A percentile compares a stretch with the other conserved stretches of the same genome.
These are phyloP conservation scores for Ammospiza caudacuta DNA, from an alignment of 2,113 vertebrate species.

Conservation along the genomic window DNA sequence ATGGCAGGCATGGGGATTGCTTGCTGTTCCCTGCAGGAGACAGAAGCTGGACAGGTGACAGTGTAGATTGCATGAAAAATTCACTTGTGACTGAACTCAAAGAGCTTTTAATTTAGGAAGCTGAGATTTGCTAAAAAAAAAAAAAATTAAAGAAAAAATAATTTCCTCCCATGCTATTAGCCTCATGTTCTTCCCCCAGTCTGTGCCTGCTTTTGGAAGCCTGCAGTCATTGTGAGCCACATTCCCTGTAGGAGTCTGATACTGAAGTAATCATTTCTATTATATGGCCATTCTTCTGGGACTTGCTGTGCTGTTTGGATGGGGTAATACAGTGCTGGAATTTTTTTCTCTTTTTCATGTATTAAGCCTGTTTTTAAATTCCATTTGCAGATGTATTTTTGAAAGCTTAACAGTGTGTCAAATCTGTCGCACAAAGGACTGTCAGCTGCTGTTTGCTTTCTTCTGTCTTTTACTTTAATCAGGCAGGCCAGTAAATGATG, in stretches of 20 bases:
- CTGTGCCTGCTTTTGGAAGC: neutral
- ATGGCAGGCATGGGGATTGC: neutral
- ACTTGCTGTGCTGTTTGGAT: neutral
- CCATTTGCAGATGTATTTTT: neutral
- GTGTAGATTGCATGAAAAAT: neutral
- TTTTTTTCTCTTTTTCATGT: neutral
- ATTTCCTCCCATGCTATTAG: neutral
- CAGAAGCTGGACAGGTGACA: neutral
- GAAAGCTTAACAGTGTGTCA: conserved; percentile 14
- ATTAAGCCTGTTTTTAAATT: neutral
- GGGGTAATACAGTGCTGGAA: neutral
- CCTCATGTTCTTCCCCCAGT: neutral
- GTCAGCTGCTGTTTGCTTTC: conserved; percentile 44
- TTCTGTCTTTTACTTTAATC: conserved; percentile 34
- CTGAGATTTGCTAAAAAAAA: neutral
- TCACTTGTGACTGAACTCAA: neutral
- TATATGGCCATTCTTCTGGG: neutral
- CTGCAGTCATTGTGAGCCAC: neutral
- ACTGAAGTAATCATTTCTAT: neutral
- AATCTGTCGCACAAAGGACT: conserved; percentile 5
- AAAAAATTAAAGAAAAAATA: no score
- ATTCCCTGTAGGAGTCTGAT: neutral
- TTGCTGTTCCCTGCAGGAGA: neutral
- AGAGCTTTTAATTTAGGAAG: neutral
- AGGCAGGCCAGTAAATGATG: conserved; percentile 9